phyloP scores from a whole-genome alignment of 1,140 invertebrate species.

The Ptiloglossa arizonensis region DNA sequence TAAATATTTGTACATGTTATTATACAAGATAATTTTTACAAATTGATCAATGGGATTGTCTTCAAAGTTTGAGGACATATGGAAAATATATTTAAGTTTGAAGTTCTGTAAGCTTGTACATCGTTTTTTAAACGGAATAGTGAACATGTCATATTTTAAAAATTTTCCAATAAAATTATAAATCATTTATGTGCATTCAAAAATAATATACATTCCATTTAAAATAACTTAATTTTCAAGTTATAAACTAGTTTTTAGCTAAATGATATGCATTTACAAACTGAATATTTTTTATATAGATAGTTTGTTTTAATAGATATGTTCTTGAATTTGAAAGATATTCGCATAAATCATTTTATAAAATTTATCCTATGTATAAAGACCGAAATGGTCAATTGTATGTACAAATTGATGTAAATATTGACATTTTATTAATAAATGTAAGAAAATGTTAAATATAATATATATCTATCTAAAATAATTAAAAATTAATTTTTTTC shows the following conservation, averaged over 20 bases:
- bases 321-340: neutral
- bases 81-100: neutral
- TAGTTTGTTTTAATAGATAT: neutral
- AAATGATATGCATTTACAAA: neutral
- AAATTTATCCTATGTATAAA: slow-evolving; percentile 8
- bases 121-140: too few species aligned
- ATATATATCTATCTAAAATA: slow-evolving; percentile 48
- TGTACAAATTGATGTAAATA: slow-evolving; percentile 29
- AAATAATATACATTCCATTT: neutral
- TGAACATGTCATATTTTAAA: too few species aligned
- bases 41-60: neutral
- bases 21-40: slow-evolving; percentile 11
- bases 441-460: slow-evolving; percentile 55
- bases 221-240: neutral
- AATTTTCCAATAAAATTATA: too few species aligned
- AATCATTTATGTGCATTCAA: neutral
- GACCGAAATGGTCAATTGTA: slow-evolving; percentile 42
- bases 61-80: neutral
- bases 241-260: neutral
- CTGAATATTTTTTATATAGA: neutral
- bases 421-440: slow-evolving; percentile 61
- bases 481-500: slow-evolving; percentile 13
- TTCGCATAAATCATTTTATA: neutral
- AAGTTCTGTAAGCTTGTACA: too few species aligned
- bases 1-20: slow-evolving; percentile 2